Percentiles rank a stretch among this genome's conserved stretches.
phyloP scores from a whole-genome alignment of 2,888 invertebrate species.

The Vannuccia rotundouncinata region DNA sequence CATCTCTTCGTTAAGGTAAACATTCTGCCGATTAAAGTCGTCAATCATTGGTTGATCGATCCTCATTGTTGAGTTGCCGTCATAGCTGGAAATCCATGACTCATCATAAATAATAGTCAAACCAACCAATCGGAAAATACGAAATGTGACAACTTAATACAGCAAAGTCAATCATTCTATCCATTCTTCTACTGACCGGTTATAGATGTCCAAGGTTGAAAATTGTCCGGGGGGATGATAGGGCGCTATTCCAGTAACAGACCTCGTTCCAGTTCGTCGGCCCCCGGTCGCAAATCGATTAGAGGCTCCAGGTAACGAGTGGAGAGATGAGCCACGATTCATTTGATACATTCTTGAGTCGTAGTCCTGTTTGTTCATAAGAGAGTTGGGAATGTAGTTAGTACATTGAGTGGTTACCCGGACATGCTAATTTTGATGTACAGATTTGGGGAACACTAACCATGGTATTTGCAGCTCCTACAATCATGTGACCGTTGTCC shows the following conservation, averaged over 20 bases:
- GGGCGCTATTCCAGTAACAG: constrained; percentile 11
- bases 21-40: constrained; percentile 32
- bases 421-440: too few relatives aligned
- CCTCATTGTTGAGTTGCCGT: not conserved
- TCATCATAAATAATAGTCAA: not conserved
- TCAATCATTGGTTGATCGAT: not conserved
- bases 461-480: not conserved
- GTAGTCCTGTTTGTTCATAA: not conserved
- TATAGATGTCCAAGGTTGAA: not conserved
- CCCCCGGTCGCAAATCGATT: not conserved
- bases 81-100: not conserved
- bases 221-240: not conserved
- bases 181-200: not conserved
- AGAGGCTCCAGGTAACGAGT: not conserved
- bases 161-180: too few relatives aligned
- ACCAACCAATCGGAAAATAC: too few relatives aligned
- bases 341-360: not conserved
- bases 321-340: not conserved
- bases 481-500: not conserved
- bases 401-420: too few relatives aligned
- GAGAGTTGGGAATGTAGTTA: too few relatives aligned
- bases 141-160: too few relatives aligned
- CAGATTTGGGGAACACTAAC: too few relatives aligned
- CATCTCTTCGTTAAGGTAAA: constrained; percentile 38
- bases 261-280: not conserved